Percentiles rank a stretch among this genome's conserved stretches.
These are phyloP conservation scores for Lacanobia wlatinum DNA, from an alignment of 2,888 invertebrate species.

Conservation along the genomic window DNA sequence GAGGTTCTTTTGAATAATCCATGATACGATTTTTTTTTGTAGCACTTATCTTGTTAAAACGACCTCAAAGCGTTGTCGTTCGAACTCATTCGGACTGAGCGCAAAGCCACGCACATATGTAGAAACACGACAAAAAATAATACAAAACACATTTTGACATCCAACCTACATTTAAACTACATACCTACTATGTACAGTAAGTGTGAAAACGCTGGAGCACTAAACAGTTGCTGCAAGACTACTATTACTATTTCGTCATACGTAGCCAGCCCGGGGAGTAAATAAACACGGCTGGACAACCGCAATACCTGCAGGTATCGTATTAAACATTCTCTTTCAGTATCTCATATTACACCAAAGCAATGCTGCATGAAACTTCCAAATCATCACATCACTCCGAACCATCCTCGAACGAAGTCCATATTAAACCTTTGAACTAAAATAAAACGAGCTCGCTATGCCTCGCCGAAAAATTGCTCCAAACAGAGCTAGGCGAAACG, in stretches of 20 bases:
- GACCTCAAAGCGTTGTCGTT: neutral
- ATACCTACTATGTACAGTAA: neutral
- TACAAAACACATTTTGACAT: neutral
- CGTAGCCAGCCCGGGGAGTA: too few species aligned
- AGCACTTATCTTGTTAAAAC: neutral
- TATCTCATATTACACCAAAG: too few species aligned
- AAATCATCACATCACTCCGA: too few species aligned
- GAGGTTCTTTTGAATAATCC: neutral
- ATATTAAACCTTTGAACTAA: too few species aligned
- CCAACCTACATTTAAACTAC: neutral
- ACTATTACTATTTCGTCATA: too few species aligned
- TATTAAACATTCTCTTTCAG: too few species aligned
- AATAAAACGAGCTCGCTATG: neutral
- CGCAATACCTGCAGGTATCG: too few species aligned
- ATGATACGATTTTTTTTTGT: neutral
- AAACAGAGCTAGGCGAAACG: neutral
- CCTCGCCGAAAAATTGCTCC: neutral
- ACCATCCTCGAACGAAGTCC: too few species aligned
- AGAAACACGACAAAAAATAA: neutral
- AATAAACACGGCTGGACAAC: neutral
- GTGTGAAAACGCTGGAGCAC: constrained; percentile 3
- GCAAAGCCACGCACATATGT: neutral
- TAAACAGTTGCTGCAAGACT: constrained; percentile 11
- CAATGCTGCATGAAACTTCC: too few species aligned
- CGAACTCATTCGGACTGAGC: neutral